Evolutionary conservation across 2,797 vertebrate genomes (phyloP).

Genomic region (Staurois parvus): DNA sequence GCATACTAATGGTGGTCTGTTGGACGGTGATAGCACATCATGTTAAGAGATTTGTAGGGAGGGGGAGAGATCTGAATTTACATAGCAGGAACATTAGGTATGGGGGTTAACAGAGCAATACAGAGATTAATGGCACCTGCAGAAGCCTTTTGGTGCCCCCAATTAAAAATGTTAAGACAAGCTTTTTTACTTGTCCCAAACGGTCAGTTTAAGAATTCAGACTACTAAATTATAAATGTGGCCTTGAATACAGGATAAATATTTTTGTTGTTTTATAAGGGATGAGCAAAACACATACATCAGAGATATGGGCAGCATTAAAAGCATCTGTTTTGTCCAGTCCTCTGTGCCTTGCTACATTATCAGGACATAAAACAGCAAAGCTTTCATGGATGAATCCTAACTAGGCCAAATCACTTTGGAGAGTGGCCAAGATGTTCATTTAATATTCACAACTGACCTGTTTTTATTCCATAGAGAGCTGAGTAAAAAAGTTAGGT

Average conservation of each 20-base stretch:
- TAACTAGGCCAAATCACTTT: constrained; percentile 79
- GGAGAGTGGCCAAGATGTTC: constrained; percentile 73
- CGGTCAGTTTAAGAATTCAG: no score
- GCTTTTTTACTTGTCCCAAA: no score
- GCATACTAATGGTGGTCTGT: no score
- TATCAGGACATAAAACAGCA: constrained; percentile 71
- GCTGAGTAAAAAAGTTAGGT: constrained; percentile 76
- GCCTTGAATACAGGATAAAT: not conserved
- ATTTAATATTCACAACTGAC: constrained; percentile 78
- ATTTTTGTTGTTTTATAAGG: not conserved
- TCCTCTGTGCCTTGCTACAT: constrained; percentile 22
- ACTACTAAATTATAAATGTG: not conserved
- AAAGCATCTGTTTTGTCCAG: constrained; percentile 40
- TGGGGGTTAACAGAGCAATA: no score
- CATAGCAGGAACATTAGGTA: no score
- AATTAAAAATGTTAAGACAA: no score
- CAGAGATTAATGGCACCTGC: no score
- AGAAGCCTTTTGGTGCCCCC: no score
- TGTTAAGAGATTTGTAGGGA: no score
- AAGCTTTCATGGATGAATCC: constrained; percentile 72
- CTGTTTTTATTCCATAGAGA: constrained; percentile 76
- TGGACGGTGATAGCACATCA: no score
- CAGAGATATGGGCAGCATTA: constrained; percentile 7
- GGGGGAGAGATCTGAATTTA: no score
- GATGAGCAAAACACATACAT: not conserved